A percentile compares a stretch with the other conserved stretches of the same genome.
Conservation (phyloP, 53 echinoderm and acorn worm genomes). For the Echinarachnius parma region DNA sequence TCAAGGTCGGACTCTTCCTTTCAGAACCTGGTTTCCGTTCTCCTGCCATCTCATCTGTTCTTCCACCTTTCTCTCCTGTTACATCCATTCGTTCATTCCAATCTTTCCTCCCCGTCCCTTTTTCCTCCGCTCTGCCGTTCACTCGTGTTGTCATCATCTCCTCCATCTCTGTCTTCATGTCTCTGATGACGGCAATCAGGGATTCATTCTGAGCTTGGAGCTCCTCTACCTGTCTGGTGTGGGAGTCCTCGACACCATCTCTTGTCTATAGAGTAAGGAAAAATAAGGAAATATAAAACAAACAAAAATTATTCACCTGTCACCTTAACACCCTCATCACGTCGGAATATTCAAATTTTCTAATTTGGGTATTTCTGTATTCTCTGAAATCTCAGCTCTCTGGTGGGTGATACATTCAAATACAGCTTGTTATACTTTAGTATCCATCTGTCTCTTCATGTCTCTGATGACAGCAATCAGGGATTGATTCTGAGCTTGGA, state of each 20-base stretch:
- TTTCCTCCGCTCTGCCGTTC: neutral
- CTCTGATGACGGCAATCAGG: constrained; percentile 69
- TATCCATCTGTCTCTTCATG: too few relatives aligned
- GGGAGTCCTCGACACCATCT: constrained; percentile 19
- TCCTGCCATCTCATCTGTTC: neutral
- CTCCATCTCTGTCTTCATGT: constrained; percentile 94
- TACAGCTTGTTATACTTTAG: too few relatives aligned
- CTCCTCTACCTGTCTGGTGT: constrained; percentile 36
- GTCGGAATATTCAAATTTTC: too few relatives aligned
- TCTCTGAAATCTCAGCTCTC: too few relatives aligned
- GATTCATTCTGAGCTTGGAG: constrained; percentile 81
- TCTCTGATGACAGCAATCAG: constrained; percentile 72
- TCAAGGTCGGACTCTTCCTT: too few relatives aligned
- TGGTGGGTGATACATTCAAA: too few relatives aligned
- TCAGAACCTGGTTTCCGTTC: neutral
- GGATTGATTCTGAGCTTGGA: constrained; percentile 77
- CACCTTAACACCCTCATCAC: too few relatives aligned
- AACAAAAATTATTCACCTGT: too few relatives aligned
- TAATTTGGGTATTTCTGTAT: too few relatives aligned
- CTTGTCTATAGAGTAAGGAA: too few relatives aligned
- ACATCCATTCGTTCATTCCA: neutral
- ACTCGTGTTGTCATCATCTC: constrained; percentile 6
- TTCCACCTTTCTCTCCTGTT: neutral
- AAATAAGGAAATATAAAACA: neutral
- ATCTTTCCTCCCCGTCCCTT: constrained; percentile 2